phyloP scores from a whole-genome alignment of 1,140 invertebrate species.

The Neelides sp. region DNA sequence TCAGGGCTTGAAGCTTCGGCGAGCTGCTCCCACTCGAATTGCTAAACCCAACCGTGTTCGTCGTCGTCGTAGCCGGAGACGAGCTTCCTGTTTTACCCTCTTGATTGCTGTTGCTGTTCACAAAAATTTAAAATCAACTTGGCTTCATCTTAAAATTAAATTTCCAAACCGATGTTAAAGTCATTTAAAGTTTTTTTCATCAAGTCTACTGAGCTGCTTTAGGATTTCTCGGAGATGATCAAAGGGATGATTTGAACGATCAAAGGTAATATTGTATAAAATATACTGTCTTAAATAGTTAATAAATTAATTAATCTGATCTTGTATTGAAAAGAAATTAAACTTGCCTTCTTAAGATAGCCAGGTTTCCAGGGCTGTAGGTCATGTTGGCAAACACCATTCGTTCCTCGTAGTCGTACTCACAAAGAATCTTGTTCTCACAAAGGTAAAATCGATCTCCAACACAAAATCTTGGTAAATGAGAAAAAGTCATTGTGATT shows the following conservation, averaged over 20 bases:
- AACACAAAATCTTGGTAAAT: slow-evolving; percentile 74
- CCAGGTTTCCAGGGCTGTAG: slow-evolving; percentile 43
- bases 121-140: no score
- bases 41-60: not conserved
- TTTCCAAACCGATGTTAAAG: no score
- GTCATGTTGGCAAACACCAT: slow-evolving; percentile 46
- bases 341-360: slow-evolving; percentile 43
- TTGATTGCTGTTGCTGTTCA: slow-evolving; percentile 12
- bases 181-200: no score
- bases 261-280: no score
- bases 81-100: slow-evolving; percentile 3
- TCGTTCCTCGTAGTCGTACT: slow-evolving; percentile 81
- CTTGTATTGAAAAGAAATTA: slow-evolving; percentile 31
- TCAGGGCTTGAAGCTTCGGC: slow-evolving; percentile 25
- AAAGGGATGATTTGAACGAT: no score
- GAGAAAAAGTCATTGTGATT: not conserved
- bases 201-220: no score
- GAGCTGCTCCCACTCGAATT: not conserved
- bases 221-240: no score
- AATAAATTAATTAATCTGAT: not conserved
- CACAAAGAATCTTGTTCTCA: slow-evolving; percentile 94
- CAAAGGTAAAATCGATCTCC: slow-evolving; percentile 91
- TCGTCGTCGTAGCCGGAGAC: not conserved
- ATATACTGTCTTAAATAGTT: slow-evolving; percentile 6
- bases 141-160: no score